Evolutionary conservation across 2,888 invertebrate species (phyloP).

Genomic region (Eretmocerus hayati): DNA sequence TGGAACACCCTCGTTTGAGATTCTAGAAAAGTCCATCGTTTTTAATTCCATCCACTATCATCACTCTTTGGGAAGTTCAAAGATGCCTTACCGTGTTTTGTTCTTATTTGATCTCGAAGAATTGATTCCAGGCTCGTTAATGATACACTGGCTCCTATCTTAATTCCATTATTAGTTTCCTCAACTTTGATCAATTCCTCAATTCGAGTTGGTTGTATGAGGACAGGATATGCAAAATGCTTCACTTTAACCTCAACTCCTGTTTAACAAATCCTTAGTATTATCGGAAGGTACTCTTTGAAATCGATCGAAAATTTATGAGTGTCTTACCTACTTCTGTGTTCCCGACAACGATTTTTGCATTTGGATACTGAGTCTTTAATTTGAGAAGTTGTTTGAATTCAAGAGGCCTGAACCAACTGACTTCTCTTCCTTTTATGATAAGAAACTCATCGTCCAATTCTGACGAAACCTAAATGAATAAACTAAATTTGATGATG

Average conservation of each 20-base stretch:
- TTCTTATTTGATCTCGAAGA: slow-evolving; percentile 52
- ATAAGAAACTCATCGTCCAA: slow-evolving; percentile 55
- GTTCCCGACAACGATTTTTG: slow-evolving; percentile 80
- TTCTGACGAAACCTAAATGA: slow-evolving; percentile 38
- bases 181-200: slow-evolving; percentile 57
- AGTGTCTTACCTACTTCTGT: slow-evolving; percentile 69
- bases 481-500: slow-evolving; percentile 47
- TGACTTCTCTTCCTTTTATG: slow-evolving; percentile 56
- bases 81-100: slow-evolving; percentile 38
- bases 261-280: slow-evolving; percentile 21
- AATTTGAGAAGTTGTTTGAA: slow-evolving; percentile 58
- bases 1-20: slow-evolving; percentile 55
- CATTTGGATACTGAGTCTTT: slow-evolving; percentile 57
- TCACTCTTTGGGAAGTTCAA: too few species aligned
- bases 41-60: too few species aligned
- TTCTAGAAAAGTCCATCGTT: slow-evolving; percentile 39
- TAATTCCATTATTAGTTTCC: slow-evolving; percentile 53
- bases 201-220: slow-evolving; percentile 64
- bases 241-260: slow-evolving; percentile 84
- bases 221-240: slow-evolving; percentile 65
- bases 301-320: background rate
- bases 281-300: background rate
- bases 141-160: slow-evolving; percentile 70
- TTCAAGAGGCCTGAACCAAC: slow-evolving; percentile 67
- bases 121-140: slow-evolving; percentile 63